Percentiles rank a stretch among this genome's conserved stretches.
Evolutionary conservation across 2,113 vertebrate genomes (phyloP).

Genomic region (Aphyosemion australe): DNA sequence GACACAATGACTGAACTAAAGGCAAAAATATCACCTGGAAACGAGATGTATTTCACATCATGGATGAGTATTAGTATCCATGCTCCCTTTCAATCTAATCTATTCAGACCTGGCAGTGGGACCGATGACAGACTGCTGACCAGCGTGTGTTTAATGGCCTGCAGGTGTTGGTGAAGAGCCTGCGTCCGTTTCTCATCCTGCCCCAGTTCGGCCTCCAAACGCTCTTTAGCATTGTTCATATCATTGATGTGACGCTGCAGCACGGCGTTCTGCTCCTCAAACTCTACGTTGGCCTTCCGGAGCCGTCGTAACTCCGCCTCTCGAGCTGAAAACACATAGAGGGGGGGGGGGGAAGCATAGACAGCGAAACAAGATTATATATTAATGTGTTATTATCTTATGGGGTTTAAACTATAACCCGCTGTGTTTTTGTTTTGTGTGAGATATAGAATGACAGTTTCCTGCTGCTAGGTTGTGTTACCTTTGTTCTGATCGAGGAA

Average conservation of each 20-base stretch:
- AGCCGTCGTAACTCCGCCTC: conserved; percentile 93
- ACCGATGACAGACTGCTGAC: conserved; percentile 89
- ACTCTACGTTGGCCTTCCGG: conserved; percentile 94
- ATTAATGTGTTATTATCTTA: too few relatives aligned
- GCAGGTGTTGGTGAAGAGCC: conserved; percentile 90
- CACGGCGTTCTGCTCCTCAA: conserved; percentile 95
- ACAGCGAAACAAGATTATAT: too few relatives aligned
- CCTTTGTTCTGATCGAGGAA: conserved; percentile 99
- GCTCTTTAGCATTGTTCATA: conserved; percentile 95
- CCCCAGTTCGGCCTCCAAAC: conserved; percentile 92
- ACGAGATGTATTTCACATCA: background rate
- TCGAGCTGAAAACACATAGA: conserved; percentile 78
- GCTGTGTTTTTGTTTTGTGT: background rate
- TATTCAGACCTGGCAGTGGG: conserved; percentile 87
- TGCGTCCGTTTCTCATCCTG: conserved; percentile 92
- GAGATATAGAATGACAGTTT: background rate
- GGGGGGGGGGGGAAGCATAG: accelerated
- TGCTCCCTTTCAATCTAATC: background rate
- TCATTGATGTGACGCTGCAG: conserved; percentile 94
- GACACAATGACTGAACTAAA: background rate
- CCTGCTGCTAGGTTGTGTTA: conserved; percentile 47
- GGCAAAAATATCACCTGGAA: background rate
- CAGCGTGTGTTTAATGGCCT: conserved; percentile 90
- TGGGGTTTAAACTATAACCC: background rate
- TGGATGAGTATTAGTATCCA: background rate